Evolutionary conservation across 2,888 invertebrate genomes (phyloP).

Genomic region (Caenorhabditis sp.): DNA sequence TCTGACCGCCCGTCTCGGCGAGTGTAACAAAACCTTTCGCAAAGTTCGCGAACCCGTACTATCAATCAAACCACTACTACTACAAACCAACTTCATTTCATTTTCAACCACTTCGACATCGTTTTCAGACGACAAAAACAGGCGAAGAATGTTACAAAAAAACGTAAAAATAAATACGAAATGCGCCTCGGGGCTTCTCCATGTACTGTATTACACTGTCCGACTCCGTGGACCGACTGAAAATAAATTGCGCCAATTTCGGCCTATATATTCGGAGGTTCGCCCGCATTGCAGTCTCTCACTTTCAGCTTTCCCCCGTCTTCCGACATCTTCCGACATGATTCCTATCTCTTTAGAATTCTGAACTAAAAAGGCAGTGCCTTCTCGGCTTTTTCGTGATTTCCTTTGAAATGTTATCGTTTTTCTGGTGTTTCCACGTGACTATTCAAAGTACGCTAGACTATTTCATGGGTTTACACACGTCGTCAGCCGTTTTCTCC

Average conservation of each 20-base stretch:
- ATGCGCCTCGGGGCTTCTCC: background rate
- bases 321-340: background rate
- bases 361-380: no score
- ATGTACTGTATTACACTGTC: slow-evolving; percentile 27
- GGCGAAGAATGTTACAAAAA: slow-evolving; percentile 47
- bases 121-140: slow-evolving; percentile 8
- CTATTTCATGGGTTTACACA: background rate
- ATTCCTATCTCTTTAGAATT: no score
- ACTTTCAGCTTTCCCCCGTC: background rate
- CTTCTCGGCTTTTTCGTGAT: no score
- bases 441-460: slow-evolving; percentile 22
- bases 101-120: background rate
- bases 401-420: no score
- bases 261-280: slow-evolving; percentile 40
- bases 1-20: slow-evolving; percentile 1
- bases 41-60: slow-evolving; percentile 38
- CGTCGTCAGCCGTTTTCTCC: no score
- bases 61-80: slow-evolving; percentile 38
- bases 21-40: slow-evolving; percentile 3
- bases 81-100: background rate
- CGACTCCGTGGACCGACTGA: background rate
- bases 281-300: background rate
- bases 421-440: no score
- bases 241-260: slow-evolving; percentile 47
- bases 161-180: slow-evolving; percentile 14